Evolutionary conservation across 2,797 vertebrate genomes (phyloP).

Genomic region (Sciaenops ocellatus): DNA sequence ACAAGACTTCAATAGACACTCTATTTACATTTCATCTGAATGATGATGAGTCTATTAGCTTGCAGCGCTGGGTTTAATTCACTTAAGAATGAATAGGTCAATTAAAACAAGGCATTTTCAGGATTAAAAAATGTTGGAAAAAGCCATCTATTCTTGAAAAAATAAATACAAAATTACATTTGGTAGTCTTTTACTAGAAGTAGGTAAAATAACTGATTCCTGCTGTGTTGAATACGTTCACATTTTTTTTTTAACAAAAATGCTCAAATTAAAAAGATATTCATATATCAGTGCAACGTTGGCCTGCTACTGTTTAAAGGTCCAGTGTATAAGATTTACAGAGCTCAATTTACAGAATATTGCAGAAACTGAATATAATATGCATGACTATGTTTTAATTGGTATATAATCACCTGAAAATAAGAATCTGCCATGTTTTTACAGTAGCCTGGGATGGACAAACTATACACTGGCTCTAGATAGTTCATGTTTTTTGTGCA

Average conservation of each 20-base stretch:
- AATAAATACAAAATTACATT: slow-evolving; percentile 1
- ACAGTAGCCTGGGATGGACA: no score
- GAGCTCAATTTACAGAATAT: no score
- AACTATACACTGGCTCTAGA: no score
- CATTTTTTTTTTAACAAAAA: no score
- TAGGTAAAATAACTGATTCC: background rate
- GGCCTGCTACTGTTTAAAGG: background rate
- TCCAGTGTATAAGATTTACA: no score
- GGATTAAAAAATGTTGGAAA: background rate
- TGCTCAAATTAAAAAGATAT: background rate
- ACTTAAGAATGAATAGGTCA: slow-evolving; percentile 9
- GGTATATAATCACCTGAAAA: no score
- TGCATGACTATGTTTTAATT: no score
- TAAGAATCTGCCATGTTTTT: no score
- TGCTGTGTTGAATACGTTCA: background rate
- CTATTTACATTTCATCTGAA: slow-evolving; percentile 52
- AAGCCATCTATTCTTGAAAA: background rate
- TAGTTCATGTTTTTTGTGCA: no score
- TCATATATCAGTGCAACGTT: background rate
- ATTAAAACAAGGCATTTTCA: slow-evolving; percentile 29
- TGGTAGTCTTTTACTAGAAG: background rate
- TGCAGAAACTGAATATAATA: no score
- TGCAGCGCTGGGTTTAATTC: slow-evolving; percentile 37
- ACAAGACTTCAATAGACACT: slow-evolving; percentile 31
- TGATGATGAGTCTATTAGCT: slow-evolving; percentile 48